Base-by-base conservation (phyloP, 2,888 invertebrate species). In the Synergus laeviventris region DNA sequence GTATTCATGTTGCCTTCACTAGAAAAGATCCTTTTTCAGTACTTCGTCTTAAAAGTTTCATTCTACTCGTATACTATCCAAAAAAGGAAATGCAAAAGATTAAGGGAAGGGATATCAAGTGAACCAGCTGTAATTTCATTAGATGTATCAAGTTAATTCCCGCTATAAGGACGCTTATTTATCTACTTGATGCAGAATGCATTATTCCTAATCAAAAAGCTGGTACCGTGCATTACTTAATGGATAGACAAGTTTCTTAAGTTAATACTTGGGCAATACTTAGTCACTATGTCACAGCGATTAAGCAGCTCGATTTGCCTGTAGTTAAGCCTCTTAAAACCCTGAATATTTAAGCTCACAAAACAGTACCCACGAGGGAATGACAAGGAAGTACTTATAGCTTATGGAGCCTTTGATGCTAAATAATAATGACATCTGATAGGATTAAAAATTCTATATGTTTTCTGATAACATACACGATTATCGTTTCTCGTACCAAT, bases 341-440 rank as follows among this genome's bases (percentile, higher is more conserved):
- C 49, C 49, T 36, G 36, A 24, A 70, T 70, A 70, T 70, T 70
- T 70, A 70, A 70, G 70, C 70, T 70, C n/a, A 9, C 70, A 70
- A 70, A 70, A 70, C 49, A 70, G 11, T 49, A 31, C 49, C 49
- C 31, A 31, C 31, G n/a, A 49, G 31, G 49, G n/a, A 49, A n/a
- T n/a, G 49, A 70, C 70, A 70, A 49, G n/a, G 31, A 70, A 5
- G n/a, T 49, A 49, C 49, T 70, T 49, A 31, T 7, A 70, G n/a
- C 31, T 70, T 49, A 36, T 49, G 49, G 45, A 31, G 1, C 49
- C 45, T 16, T n/a, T 5, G 16, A 49, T n/a, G 45, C 49, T 31
- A n/a, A 31, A 70, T 70, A 70, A 45, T 45, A 16, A 70, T 12
- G 21, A 56, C 3, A 56, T 21, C 12, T 59, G 31, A 70, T 31